Conservation (phyloP, 2,113 vertebrate species). For the Hyaena hyaena region DNA sequence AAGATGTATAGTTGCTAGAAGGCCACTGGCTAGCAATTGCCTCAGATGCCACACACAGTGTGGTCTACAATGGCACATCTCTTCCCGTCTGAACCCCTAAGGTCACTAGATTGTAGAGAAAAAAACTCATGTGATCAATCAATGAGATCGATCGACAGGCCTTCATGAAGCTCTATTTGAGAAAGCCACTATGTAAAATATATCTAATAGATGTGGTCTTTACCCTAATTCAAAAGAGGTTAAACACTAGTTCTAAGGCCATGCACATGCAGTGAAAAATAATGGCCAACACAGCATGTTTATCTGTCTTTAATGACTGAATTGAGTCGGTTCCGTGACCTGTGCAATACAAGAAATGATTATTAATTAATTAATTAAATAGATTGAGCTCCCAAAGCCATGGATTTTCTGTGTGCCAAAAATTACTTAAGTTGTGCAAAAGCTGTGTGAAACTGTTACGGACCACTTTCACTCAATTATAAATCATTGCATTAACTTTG, state of each 20-base stretch:
- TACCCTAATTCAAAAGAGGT: background rate
- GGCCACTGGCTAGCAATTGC: background rate
- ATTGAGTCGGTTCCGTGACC: background rate
- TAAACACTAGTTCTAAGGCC: constrained; percentile 14
- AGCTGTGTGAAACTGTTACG: background rate
- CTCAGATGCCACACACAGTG: background rate
- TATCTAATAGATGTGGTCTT: background rate
- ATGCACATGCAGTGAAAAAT: background rate
- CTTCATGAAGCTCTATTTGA: constrained; percentile 47
- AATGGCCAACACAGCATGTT: background rate
- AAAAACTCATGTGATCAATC: background rate
- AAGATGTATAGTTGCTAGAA: background rate
- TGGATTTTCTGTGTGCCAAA: background rate
- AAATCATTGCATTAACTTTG: constrained; percentile 10
- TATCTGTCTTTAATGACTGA: background rate
- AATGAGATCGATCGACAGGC: constrained; percentile 1
- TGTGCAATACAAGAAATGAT: background rate
- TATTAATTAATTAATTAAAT: constrained; percentile 13
- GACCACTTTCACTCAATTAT: background rate
- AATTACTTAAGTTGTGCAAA: background rate
- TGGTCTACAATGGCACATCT: background rate
- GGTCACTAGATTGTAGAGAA: background rate
- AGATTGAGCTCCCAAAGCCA: background rate
- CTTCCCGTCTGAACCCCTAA: background rate
- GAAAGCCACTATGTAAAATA: background rate